Conservation (phyloP, 2,113 vertebrate species). For the Potamarius usumacintae region DNA sequence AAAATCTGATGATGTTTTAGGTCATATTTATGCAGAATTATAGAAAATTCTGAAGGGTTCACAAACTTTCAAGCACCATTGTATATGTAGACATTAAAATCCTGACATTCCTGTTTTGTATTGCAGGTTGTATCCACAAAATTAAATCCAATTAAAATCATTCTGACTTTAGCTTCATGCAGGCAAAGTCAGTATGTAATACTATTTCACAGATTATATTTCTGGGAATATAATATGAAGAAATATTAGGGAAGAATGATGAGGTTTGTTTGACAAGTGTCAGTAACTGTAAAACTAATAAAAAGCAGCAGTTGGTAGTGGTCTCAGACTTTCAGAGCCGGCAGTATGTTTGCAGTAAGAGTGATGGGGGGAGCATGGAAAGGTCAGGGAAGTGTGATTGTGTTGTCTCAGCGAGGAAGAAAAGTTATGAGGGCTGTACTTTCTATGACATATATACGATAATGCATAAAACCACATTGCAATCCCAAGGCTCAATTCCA, state of each 20-base stretch:
- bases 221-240: no score
- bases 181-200: not conserved
- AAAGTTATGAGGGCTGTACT: constrained; percentile 13
- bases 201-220: not conserved
- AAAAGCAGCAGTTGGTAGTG: constrained; percentile 5
- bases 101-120: not conserved
- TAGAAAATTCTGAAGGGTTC: no score
- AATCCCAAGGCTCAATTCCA: not conserved
- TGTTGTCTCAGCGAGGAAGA: constrained; percentile 19
- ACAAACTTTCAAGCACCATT: no score
- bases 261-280: constrained; percentile 3
- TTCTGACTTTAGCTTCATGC: not conserved
- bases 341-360: not conserved
- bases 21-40: no score
- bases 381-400: constrained; percentile 19
- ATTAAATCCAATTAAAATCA: no score
- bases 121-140: not conserved
- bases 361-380: not conserved
- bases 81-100: not conserved
- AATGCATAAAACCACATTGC: constrained; percentile 15
- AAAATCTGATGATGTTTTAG: no score
- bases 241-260: not conserved
- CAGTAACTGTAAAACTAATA: constrained; percentile 20
- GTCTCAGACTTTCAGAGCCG: not conserved
- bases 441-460: constrained; percentile 23